A percentile compares a stretch with the other conserved stretches of the same genome.
phyloP scores from a whole-genome alignment of 2,888 invertebrate genomes.

The Stictocephala bisonia region DNA sequence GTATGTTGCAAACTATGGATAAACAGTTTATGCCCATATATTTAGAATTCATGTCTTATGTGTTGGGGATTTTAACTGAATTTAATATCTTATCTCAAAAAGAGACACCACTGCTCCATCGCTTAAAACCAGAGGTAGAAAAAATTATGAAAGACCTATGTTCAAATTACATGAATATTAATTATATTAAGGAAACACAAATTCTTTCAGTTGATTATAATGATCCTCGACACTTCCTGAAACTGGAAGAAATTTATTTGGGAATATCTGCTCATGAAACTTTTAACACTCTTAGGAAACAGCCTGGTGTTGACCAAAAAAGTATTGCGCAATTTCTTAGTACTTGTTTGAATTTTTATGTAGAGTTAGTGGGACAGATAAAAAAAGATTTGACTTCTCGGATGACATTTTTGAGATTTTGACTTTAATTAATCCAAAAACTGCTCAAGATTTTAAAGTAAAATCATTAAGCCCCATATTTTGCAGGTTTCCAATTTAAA shows the following conservation, averaged over 20 bases:
- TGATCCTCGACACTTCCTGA: not conserved
- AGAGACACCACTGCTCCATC: constrained; percentile 34
- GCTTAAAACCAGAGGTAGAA: constrained; percentile 15
- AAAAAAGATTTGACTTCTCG: constrained; percentile 43
- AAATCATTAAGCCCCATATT: constrained; percentile 24
- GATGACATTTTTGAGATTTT: constrained; percentile 34
- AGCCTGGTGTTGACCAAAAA: not conserved
- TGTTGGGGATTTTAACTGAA: constrained; percentile 36
- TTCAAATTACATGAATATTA: not conserved
- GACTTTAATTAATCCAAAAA: constrained; percentile 18
- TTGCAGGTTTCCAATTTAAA: constrained; percentile 39
- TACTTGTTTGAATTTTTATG: constrained; percentile 16
- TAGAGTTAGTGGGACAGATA: constrained; percentile 8
- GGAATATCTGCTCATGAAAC: constrained; percentile 12
- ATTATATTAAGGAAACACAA: constrained; percentile 1
- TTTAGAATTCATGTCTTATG: constrained; percentile 45
- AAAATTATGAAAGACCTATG: constrained; percentile 19
- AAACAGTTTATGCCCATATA: constrained; percentile 36
- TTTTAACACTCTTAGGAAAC: not conserved
- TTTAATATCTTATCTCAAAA: constrained; percentile 45
- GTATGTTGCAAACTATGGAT: constrained; percentile 28
- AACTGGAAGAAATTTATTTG: constrained; percentile 10
- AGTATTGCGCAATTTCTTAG: not conserved
- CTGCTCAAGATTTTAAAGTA: constrained; percentile 7
- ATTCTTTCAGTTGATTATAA: not conserved